A percentile compares a stretch with the other conserved stretches of the same genome.
Conservation (phyloP, 2,113 vertebrate genomes). For the Varanus komodoensis region DNA sequence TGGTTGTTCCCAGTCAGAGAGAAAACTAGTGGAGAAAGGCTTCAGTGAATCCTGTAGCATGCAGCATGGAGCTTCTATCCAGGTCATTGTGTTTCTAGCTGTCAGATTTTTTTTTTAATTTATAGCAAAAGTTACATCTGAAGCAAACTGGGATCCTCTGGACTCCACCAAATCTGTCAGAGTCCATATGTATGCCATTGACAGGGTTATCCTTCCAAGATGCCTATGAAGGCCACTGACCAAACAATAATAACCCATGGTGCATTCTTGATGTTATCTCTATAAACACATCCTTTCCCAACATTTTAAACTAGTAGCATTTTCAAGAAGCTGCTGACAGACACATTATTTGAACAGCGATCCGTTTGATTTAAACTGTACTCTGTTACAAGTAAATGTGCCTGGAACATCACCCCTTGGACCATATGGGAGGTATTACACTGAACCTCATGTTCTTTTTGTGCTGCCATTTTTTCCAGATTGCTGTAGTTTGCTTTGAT, state of each 20-base stretch:
- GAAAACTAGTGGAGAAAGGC: background rate
- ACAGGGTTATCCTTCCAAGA: background rate
- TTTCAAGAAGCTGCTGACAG: background rate
- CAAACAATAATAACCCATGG: slow-evolving; percentile 26
- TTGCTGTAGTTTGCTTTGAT: background rate
- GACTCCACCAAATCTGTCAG: background rate
- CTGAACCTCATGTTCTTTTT: slow-evolving; percentile 25
- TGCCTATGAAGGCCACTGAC: slow-evolving; percentile 1
- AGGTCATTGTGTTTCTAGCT: background rate
- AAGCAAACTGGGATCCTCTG: background rate
- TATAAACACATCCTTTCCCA: background rate
- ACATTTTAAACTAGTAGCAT: background rate
- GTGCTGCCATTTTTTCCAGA: background rate
- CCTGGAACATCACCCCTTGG: background rate
- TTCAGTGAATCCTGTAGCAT: background rate
- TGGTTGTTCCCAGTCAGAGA: background rate
- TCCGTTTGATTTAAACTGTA: background rate
- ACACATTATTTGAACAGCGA: background rate
- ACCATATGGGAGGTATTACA: background rate
- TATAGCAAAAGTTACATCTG: background rate
- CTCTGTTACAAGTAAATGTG: background rate
- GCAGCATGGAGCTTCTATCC: background rate
- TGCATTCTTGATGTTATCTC: background rate
- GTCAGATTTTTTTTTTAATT: background rate
- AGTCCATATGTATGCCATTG: background rate